phyloP scores from a whole-genome alignment of 2,888 invertebrate genomes.

The Hirtodrosophila duncani region DNA sequence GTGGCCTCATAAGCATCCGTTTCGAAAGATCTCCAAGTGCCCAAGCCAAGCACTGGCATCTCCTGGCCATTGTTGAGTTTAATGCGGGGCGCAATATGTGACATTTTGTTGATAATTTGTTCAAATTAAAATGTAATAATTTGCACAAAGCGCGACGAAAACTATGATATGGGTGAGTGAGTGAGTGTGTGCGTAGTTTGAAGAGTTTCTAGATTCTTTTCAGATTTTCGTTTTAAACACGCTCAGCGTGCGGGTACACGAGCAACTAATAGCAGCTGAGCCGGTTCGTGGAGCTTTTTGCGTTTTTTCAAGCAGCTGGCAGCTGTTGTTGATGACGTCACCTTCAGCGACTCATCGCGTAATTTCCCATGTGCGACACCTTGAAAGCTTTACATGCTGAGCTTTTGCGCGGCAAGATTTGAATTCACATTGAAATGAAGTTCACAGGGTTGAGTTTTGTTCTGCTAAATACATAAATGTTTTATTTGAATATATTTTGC shows the following conservation, averaged over 20 bases:
- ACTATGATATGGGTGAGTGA: too few relatives aligned
- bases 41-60: conserved; percentile 85
- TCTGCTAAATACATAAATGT: conserved; percentile 63
- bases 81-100: conserved; percentile 79
- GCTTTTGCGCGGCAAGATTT: too few relatives aligned
- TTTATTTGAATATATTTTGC: conserved; percentile 57
- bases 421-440: too few relatives aligned
- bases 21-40: conserved; percentile 80
- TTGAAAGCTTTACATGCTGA: too few relatives aligned
- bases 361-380: too few relatives aligned
- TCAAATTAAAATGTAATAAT: conserved; percentile 3
- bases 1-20: conserved; percentile 75
- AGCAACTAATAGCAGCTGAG: conserved; percentile 38
- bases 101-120: conserved; percentile 51
- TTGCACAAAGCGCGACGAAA: conserved; percentile 11
- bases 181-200: too few relatives aligned
- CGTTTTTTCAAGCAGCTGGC: too few relatives aligned
- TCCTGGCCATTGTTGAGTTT: conserved; percentile 82
- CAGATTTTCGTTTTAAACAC: conserved; percentile 37
- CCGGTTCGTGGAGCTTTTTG: too few relatives aligned
- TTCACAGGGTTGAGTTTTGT: too few relatives aligned
- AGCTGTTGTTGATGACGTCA: too few relatives aligned
- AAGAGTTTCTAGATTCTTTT: conserved; percentile 3
- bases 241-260: conserved; percentile 36
- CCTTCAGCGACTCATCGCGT: too few relatives aligned